A percentile compares a stretch with the other conserved stretches of the same genome.
Evolutionary conservation across 2,888 invertebrate genomes (phyloP).

Genomic region (Megalurothrips usitatus): DNA sequence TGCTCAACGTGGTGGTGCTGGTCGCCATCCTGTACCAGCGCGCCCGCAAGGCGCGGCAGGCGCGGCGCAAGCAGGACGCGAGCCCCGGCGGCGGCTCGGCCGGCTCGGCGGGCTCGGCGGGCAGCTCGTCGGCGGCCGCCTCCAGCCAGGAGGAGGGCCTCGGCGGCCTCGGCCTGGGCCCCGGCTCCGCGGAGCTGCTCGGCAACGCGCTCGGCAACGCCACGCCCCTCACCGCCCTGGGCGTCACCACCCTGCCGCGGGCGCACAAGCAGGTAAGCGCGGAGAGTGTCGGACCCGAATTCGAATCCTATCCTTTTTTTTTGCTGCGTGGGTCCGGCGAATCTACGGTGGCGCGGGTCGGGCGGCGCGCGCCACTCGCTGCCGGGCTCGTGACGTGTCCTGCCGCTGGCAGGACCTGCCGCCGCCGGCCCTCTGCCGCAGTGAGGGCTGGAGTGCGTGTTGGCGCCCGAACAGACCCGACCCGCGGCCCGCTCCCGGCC

Average conservation of each 20-base stretch:
- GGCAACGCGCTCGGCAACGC: neutral
- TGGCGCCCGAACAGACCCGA: no score
- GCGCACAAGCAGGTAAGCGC: neutral
- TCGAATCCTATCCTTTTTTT: no score
- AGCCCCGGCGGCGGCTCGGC: constrained; percentile 4
- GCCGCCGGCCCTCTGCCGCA: no score
- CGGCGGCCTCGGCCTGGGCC: neutral
- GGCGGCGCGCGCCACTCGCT: no score
- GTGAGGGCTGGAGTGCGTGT: no score
- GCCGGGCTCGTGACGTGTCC: no score
- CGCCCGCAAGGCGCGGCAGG: constrained; percentile 3
- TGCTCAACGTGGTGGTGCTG: constrained; percentile 22
- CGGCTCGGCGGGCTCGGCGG: neutral
- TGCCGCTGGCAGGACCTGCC: no score
- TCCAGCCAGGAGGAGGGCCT: neutral
- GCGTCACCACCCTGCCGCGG: neutral
- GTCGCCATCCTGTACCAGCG: constrained; percentile 23
- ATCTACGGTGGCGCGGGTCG: no score
- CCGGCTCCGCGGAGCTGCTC: neutral
- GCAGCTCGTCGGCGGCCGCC: neutral
- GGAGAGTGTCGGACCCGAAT: no score
- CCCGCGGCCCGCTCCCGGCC: no score
- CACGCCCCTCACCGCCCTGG: neutral
- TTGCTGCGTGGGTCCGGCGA: no score
- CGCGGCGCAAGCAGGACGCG: neutral